Percentiles rank a stretch among this genome's conserved stretches.
Conservation (phyloP, 2,888 invertebrate species). For the Brachylomia viminalis region DNA sequence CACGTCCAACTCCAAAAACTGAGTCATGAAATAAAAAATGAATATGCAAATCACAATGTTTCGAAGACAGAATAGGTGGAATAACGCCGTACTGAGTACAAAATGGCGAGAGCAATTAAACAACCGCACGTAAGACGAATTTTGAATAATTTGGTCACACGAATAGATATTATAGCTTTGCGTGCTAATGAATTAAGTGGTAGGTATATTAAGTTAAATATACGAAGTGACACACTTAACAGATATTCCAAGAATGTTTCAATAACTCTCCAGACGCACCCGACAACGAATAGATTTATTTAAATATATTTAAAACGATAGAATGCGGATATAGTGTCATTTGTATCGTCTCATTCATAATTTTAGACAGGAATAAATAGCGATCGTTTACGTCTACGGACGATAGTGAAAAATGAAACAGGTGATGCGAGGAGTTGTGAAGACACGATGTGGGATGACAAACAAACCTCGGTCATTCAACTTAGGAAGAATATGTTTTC, state of each 20-base stretch:
- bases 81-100: constrained; percentile 36
- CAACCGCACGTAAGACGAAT: constrained; percentile 30
- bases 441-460: constrained; percentile 83
- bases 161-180: constrained; percentile 22
- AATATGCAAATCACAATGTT: constrained; percentile 61
- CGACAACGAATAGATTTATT: constrained; percentile 68
- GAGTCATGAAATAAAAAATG: constrained; percentile 73
- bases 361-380: constrained; percentile 81
- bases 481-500: constrained; percentile 75
- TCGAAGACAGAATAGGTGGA: constrained; percentile 43
- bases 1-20: constrained; percentile 69
- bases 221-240: constrained; percentile 32
- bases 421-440: constrained; percentile 79
- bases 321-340: constrained; percentile 73
- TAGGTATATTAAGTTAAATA: constrained; percentile 13
- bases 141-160: constrained; percentile 35
- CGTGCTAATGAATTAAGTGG: constrained; percentile 44
- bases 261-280: constrained; percentile 52
- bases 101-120: constrained; percentile 53
- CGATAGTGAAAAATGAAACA: constrained; percentile 86
- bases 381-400: constrained; percentile 74
- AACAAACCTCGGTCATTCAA: constrained; percentile 81
- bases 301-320: constrained; percentile 67
- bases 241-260: constrained; percentile 54
- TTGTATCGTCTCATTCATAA: constrained; percentile 83